Evolutionary conservation across 1,140 invertebrate species (phyloP).

Genomic region (Lordiphosa stackelbergi): DNA sequence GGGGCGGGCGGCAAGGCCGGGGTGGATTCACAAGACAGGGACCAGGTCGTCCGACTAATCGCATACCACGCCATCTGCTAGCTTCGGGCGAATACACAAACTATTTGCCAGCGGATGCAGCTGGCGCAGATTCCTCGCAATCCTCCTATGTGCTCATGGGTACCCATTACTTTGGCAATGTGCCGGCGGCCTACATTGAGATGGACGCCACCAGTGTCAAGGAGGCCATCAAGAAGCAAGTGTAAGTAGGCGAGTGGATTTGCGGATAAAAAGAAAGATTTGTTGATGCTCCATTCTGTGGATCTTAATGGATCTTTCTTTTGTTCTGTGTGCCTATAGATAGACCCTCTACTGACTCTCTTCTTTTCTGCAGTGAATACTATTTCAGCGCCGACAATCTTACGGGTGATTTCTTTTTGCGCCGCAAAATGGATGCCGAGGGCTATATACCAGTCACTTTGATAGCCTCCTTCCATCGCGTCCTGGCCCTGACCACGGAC

Average conservation of each 20-base stretch:
- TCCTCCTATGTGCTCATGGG: conserved; percentile 82
- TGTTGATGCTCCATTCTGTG: background rate
- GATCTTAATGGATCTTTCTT: too few species aligned
- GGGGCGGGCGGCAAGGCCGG: conserved; percentile 67
- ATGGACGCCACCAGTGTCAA: conserved; percentile 81
- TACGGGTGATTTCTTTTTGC: conserved; percentile 95
- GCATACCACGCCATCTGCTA: conserved; percentile 76
- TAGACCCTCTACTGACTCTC: background rate
- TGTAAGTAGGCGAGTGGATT: conserved; percentile 83
- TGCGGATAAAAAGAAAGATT: too few species aligned
- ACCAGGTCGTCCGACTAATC: conserved; percentile 76
- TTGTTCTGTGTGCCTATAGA: too few species aligned
- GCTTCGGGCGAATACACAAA: conserved; percentile 68
- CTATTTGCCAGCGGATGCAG: conserved; percentile 68
- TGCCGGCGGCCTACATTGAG: conserved; percentile 78
- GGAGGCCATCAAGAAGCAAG: conserved; percentile 89
- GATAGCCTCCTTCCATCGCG: conserved; percentile 96
- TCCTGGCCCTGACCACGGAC: conserved; percentile 92
- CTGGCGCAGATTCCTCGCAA: conserved; percentile 66
- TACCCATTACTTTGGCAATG: conserved; percentile 78
- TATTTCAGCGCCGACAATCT: conserved; percentile 99
- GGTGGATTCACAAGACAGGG: conserved; percentile 75
- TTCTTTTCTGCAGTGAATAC: conserved; percentile 89
- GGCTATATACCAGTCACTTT: conserved; percentile 95
- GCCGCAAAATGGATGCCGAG: conserved; percentile 96